Percentiles rank a stretch among this genome's conserved stretches.
Conservation (phyloP, 2,888 invertebrate species). For the Mystacides longicornis region DNA sequence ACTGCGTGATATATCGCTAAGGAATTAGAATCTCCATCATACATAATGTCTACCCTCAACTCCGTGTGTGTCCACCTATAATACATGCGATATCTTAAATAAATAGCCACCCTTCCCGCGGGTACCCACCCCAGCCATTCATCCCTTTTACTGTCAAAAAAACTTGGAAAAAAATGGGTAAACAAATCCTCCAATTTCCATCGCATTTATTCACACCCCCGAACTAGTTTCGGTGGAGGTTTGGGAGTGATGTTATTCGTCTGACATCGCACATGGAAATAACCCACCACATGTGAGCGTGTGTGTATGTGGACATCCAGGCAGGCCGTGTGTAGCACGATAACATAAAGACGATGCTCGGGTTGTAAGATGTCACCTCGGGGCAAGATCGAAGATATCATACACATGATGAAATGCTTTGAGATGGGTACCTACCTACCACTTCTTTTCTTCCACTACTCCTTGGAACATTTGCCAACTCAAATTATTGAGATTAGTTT, state of each 20-base stretch:
- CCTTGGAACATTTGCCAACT: background rate
- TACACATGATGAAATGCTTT: slow-evolving; percentile 1
- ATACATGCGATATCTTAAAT: slow-evolving; percentile 48
- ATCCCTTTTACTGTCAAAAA: slow-evolving; percentile 50
- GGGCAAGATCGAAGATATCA: slow-evolving; percentile 1
- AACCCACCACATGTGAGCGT: background rate
- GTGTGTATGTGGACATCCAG: too few species aligned
- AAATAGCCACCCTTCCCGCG: slow-evolving; percentile 36
- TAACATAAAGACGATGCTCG: too few species aligned
- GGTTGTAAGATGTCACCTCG: slow-evolving; percentile 8
- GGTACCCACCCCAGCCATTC: slow-evolving; percentile 22
- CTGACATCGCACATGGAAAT: slow-evolving; percentile 6
- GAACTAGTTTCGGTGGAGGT: slow-evolving; percentile 1
- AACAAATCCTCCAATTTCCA: slow-evolving; percentile 55
- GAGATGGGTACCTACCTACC: background rate
- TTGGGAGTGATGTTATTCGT: background rate
- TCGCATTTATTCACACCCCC: slow-evolving; percentile 43
- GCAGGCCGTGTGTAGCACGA: too few species aligned
- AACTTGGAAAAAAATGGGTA: slow-evolving; percentile 48
- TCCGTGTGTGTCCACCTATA: slow-evolving; percentile 18
- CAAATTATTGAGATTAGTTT: background rate
- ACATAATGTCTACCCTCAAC: slow-evolving; percentile 2
- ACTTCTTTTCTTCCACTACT: background rate
- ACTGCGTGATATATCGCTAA: slow-evolving; percentile 22
- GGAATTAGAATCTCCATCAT: slow-evolving; percentile 21